Base-by-base conservation (phyloP, 2,888 invertebrate species). In the Pammene fasciana region DNA sequence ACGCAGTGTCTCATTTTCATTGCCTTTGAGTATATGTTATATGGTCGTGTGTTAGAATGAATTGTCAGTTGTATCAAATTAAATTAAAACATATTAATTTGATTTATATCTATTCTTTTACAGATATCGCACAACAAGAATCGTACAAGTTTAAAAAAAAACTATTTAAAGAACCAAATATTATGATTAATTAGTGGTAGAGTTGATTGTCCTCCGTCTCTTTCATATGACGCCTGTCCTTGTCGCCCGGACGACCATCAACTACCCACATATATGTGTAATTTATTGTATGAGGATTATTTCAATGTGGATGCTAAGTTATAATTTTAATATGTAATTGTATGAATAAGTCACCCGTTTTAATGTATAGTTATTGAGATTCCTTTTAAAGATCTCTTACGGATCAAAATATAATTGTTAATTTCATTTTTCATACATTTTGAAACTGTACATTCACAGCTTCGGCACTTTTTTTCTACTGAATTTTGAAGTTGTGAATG, bases 141-240 rank as follows among this genome's bases (percentile, higher is more conserved):
- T 73, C 60, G 48, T 71, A 72, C 72, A 72, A 71, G 65, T 72
- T 73, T 59, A 67, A 78, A 80, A n/a, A 26, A 70, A 78, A 80
- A 68, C 77, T 84, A 83, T 83, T 83, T 87, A 87, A 89, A 87
- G 89, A 90, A 92, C 92, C 92, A 92, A 92, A 92, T 92, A 91
- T 87, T 90, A 91, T 86, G 84, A 88, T 85, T 87, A 85, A 83
- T 85, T 80, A 26, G 50, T 41, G 38, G 11, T 7, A 6, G 38
- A 52, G 50, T 38, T 62, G 50, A 62, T 68, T 70, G 41, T 46
- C 61, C 11, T 45, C 43, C 43, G 26, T 60, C 60, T 61, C 36
- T 61, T 61, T 62, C 62, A 4, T 11, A 0, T 8, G 50, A 41
- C 14, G 34, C 18, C 11, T 9, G 14, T 62, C 60, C 41, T 57